Evolutionary conservation across 2,888 invertebrate species (phyloP).

Genomic region (Elegia similella): DNA sequence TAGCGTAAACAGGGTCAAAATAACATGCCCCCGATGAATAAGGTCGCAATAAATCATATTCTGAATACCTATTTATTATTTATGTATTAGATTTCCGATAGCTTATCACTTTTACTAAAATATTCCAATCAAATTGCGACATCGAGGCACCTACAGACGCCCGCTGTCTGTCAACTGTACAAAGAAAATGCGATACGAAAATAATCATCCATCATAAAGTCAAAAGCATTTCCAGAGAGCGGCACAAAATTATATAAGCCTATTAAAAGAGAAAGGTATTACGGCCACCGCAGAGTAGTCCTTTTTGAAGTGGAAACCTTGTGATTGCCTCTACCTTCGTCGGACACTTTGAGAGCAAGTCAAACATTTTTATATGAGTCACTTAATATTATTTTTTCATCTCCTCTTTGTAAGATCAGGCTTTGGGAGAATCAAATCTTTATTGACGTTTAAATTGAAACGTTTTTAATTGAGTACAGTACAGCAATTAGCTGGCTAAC

Average conservation of each 20-base stretch:
- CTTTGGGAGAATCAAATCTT: background rate
- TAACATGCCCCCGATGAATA: too few relatives aligned
- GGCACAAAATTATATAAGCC: conserved; percentile 37
- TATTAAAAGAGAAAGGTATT: conserved; percentile 38
- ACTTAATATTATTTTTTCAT: conserved; percentile 12
- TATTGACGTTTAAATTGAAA: background rate
- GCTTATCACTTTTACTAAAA: background rate
- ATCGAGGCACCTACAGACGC: conserved; percentile 1
- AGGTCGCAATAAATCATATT: too few relatives aligned
- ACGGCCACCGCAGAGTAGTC: conserved; percentile 15
- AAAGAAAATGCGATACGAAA: conserved; percentile 26
- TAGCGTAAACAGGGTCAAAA: too few relatives aligned
- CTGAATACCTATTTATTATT: background rate
- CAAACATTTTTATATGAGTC: conserved; percentile 23
- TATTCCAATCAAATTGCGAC: conserved; percentile 13
- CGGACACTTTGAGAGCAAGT: conserved; percentile 26
- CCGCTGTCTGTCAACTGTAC: conserved; percentile 20
- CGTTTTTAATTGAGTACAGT: background rate
- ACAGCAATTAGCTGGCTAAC: too few relatives aligned
- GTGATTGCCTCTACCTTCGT: conserved; percentile 27
- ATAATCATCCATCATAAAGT: conserved; percentile 21
- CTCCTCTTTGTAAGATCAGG: background rate
- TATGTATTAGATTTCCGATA: background rate
- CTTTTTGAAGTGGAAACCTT: conserved; percentile 19
- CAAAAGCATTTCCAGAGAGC: conserved; percentile 19